Evolutionary conservation across 1,140 invertebrate species (phyloP).

Genomic region (Lasioglossum albipes): DNA sequence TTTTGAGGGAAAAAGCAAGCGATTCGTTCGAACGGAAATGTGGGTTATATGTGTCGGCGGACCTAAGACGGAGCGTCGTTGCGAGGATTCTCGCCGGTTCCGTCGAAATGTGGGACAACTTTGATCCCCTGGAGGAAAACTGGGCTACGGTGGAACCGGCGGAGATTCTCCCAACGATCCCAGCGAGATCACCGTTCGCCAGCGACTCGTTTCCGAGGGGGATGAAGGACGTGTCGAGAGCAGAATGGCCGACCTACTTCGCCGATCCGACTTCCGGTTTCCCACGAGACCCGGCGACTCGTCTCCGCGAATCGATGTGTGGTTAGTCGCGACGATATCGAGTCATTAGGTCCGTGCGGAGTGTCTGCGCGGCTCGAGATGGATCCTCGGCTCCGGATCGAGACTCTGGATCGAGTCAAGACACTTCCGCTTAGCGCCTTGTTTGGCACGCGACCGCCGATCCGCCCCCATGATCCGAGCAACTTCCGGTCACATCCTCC

Average conservation of each 20-base stretch:
- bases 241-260: not conserved
- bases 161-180: not conserved
- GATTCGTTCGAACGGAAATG: too few relatives aligned
- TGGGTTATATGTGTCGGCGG: too few relatives aligned
- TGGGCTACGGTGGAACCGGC: too few relatives aligned
- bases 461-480: not conserved
- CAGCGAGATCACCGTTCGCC: not conserved
- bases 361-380: conserved; percentile 25
- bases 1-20: too few relatives aligned
- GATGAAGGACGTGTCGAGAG: not conserved
- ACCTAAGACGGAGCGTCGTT: too few relatives aligned
- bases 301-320: conserved; percentile 52
- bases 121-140: too few relatives aligned
- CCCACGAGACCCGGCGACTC: conserved; percentile 46
- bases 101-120: too few relatives aligned
- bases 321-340: conserved; percentile 52
- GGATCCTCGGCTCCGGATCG: conserved; percentile 11
- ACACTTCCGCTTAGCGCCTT: conserved; percentile 23
- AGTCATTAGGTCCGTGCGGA: conserved; percentile 41
- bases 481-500: conserved; percentile 1
- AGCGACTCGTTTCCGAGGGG: not conserved
- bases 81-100: too few relatives aligned
- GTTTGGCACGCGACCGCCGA: conserved; percentile 23
- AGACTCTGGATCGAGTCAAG: not conserved
- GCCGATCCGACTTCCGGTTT: conserved; percentile 59